These are phyloP conservation scores for Dascyllus trimaculatus DNA, from an alignment of 2,113 vertebrate genomes.

Conservation along the genomic window DNA sequence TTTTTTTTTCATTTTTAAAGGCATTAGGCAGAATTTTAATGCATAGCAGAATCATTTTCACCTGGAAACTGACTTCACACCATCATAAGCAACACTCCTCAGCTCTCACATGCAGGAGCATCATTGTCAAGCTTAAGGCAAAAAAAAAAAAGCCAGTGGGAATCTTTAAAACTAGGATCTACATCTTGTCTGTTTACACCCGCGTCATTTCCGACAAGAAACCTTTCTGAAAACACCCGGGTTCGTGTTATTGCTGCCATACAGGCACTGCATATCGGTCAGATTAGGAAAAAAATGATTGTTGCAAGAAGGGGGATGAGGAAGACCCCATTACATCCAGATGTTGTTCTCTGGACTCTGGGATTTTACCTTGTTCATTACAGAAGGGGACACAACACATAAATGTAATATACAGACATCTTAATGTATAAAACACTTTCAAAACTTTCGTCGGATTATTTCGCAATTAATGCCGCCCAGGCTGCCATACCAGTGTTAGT, in stretches of 20 bases:
- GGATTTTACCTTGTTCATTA: conserved; percentile 34
- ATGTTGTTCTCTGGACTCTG: conserved; percentile 34
- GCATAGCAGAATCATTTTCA: conserved; percentile 90
- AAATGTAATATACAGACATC: conserved; percentile 33
- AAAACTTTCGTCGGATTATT: conserved; percentile 33
- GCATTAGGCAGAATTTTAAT: conserved; percentile 93
- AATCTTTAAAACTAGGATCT: conserved; percentile 60
- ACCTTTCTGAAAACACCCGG: conserved; percentile 12
- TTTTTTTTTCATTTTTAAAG: conserved; percentile 83
- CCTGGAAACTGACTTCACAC: conserved; percentile 83
- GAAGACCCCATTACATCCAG: conserved; percentile 28
- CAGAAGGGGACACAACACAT: conserved; percentile 4
- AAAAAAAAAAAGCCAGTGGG: conserved; percentile 64
- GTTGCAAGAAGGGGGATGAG: conserved; percentile 17
- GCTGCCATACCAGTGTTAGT: neutral
- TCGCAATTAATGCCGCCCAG: conserved; percentile 1
- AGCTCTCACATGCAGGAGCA: conserved; percentile 75
- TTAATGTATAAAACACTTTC: conserved; percentile 52
- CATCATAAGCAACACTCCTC: conserved; percentile 73
- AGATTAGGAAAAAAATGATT: conserved; percentile 40
- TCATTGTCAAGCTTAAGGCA: conserved; percentile 78
- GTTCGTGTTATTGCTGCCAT: conserved; percentile 57
- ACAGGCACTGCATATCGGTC: conserved; percentile 40
- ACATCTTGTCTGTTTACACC: neutral
- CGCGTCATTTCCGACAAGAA: neutral